Evolutionary conservation across 2,797 vertebrate species (phyloP).

Genomic region (Psittacula derbiana): DNA sequence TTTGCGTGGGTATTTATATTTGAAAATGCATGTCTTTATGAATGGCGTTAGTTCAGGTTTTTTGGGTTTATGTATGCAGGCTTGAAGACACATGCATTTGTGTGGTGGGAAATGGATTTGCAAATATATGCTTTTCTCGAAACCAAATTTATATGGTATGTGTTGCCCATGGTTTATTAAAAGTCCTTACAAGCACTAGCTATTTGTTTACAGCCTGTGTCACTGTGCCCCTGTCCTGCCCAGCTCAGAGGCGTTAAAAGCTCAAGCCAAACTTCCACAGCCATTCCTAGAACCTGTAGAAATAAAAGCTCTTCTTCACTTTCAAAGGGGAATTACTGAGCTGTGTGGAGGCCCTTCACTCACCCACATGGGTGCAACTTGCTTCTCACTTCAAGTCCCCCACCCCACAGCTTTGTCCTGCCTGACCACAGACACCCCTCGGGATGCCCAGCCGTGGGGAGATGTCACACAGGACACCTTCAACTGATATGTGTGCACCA

Average conservation of each 20-base stretch:
- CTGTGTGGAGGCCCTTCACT: not conserved
- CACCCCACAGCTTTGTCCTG: accelerated
- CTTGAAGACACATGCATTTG: not conserved
- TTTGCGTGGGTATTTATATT: not conserved
- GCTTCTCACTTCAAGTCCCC: not conserved
- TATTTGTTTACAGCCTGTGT: constrained; percentile 11
- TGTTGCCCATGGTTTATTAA: not conserved
- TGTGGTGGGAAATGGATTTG: not conserved
- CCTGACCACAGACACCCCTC: not conserved
- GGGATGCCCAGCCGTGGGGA: not conserved
- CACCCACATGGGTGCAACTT: not conserved
- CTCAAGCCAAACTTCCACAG: constrained; percentile 5
- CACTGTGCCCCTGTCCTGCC: not conserved
- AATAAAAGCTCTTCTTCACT: not conserved
- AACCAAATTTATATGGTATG: not conserved
- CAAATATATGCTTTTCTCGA: not conserved
- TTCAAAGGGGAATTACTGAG: not conserved
- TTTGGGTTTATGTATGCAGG: not conserved
- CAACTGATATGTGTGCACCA: not conserved
- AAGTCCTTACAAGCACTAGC: not conserved
- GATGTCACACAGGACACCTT: accelerated
- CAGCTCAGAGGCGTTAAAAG: not conserved
- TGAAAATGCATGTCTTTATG: not conserved
- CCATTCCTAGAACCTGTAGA: not conserved
- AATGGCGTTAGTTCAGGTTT: not conserved